Evolutionary conservation across 2,113 vertebrate genomes (phyloP).

Genomic region (Strigops habroptila): DNA sequence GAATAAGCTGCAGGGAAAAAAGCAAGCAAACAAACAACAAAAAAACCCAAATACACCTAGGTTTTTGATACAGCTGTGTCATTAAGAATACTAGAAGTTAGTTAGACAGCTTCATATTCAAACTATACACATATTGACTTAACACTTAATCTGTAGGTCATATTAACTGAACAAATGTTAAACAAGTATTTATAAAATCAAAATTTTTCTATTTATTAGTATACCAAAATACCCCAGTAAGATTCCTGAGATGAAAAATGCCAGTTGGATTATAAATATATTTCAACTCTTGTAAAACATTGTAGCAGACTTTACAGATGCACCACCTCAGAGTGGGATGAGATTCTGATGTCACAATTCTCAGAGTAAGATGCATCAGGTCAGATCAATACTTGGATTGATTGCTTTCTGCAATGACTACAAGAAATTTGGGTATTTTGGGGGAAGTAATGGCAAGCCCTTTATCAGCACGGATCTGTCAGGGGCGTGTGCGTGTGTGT

Average conservation of each 20-base stretch:
- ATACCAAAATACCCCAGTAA: not conserved
- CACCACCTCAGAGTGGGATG: not conserved
- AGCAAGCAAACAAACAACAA: not conserved
- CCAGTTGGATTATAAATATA: not conserved
- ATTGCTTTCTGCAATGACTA: not conserved
- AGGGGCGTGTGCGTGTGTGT: not conserved
- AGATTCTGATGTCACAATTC: not conserved
- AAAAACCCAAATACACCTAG: not conserved
- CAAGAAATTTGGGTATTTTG: not conserved
- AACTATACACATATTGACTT: not conserved
- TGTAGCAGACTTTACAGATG: not conserved
- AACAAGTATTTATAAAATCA: not conserved
- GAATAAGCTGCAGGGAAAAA: conserved; percentile 85
- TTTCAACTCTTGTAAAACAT: not conserved
- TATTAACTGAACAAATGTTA: not conserved
- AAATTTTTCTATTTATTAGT: not conserved
- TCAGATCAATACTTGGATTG: not conserved
- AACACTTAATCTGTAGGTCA: not conserved
- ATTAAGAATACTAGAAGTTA: not conserved
- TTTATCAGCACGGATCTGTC: not conserved
- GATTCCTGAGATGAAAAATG: not conserved
- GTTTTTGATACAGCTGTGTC: not conserved
- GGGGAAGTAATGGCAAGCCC: not conserved
- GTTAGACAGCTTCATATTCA: not conserved
- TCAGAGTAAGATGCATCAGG: not conserved